Base-by-base conservation (phyloP, 2,888 invertebrate species). In the Allophyes oxyacanthae region DNA sequence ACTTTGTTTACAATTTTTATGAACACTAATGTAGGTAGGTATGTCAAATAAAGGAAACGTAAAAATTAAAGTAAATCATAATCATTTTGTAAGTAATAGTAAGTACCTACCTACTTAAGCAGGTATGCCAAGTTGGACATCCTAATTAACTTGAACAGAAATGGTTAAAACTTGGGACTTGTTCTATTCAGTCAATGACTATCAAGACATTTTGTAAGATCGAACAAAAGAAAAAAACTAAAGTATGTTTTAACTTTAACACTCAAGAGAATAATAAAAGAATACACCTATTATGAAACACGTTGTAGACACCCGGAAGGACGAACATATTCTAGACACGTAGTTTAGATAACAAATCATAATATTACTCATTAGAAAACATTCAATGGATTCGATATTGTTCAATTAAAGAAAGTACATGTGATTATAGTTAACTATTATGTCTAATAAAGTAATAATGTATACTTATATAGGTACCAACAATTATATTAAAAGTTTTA, bases 281-380 rank as follows among this genome's bases (percentile, higher is more conserved):
- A 48, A 32, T 20, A 37, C 4, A 20, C 4, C 20, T 33, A 50
- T 26, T 41, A 40, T 44, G 7, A 34, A 38, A 34, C n/a, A 53
- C 48, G 15, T 14, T 26, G 7, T 26, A 44, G 28, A n/a, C 30
- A 61, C 37, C 32, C 48, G 48, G 61, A 66, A 66, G 44, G 32
- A 26, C 15, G 10, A 43, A 43, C 33, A 51, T 20, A 45, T 41
- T 55, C 51, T 49, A 45, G 26, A 48, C 61, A 52, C 48, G 67
- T 65, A 52, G 5, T 3, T 42, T 32, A 43, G 38, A 64, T 50
- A 60, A 48, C 25, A 48, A 25, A 44, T 13, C 6, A 30, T 37
- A n/a, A 54, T 37, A 28, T 1, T 20, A 52, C 20, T 48, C 7
- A 46, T 43, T 44, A 37, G 32, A 43, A 44, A 64, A 54, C 40